phyloP scores from a whole-genome alignment of 1,140 invertebrate genomes.

The Drosophila setifemur region DNA sequence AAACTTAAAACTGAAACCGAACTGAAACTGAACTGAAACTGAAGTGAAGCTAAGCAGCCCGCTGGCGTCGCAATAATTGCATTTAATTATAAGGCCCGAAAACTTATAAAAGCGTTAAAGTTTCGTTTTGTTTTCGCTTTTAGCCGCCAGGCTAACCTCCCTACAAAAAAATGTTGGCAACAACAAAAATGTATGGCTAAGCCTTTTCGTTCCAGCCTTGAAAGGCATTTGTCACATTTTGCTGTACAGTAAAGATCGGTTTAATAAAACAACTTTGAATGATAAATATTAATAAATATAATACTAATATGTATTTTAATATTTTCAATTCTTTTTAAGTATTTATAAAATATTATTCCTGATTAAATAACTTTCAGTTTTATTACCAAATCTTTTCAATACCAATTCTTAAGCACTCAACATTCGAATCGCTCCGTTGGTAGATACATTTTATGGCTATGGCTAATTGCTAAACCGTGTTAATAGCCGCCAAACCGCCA shows the following conservation, averaged over 20 bases:
- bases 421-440: neutral
- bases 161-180: neutral
- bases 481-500: conserved; percentile 36
- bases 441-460: conserved; percentile 11
- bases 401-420: neutral
- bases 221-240: conserved; percentile 67
- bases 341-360: too few relatives aligned
- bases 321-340: too few relatives aligned
- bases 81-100: conserved; percentile 77
- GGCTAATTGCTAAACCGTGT: conserved; percentile 70
- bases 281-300: neutral
- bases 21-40: conserved; percentile 26
- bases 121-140: conserved; percentile 40
- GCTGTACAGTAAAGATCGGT: neutral
- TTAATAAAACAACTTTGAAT: neutral
- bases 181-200: conserved; percentile 12
- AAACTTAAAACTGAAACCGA: conserved; percentile 14
- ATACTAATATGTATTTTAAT: neutral
- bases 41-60: conserved; percentile 53
- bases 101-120: conserved; percentile 33
- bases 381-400: neutral
- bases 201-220: conserved; percentile 54
- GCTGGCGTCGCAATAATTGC: conserved; percentile 80
- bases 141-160: conserved; percentile 27
- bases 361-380: too few relatives aligned